Evolutionary conservation across 2,888 invertebrate genomes (phyloP).

Genomic region (Cheilosia scutellata): DNA sequence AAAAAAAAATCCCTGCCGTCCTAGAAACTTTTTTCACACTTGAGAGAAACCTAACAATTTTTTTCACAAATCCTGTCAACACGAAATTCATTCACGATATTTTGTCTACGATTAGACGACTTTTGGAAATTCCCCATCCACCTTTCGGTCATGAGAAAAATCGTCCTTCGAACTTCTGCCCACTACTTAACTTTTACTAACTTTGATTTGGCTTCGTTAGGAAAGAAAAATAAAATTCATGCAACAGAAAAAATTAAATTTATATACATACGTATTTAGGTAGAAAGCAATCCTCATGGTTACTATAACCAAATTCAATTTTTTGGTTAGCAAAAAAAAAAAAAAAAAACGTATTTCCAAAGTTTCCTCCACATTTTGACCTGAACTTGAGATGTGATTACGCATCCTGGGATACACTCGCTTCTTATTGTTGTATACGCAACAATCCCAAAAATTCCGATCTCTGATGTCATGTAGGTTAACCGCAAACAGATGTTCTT

Average conservation of each 20-base stretch:
- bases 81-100: slow-evolving; percentile 6
- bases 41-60: neutral
- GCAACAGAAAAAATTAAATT: neutral
- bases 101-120: neutral
- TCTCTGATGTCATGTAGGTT: slow-evolving; percentile 11
- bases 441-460: slow-evolving; percentile 43
- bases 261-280: neutral
- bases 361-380: slow-evolving; percentile 51
- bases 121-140: neutral
- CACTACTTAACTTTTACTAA: neutral
- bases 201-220: slow-evolving; percentile 18
- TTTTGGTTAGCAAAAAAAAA: neutral
- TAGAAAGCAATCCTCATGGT: neutral
- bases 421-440: slow-evolving; percentile 21
- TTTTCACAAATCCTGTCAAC: slow-evolving; percentile 2
- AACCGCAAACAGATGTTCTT: slow-evolving; percentile 23
- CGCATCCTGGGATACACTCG: slow-evolving; percentile 3
- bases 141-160: neutral
- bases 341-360: slow-evolving; percentile 23
- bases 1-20: neutral
- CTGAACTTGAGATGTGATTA: slow-evolving; percentile 63
- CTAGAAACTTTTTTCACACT: neutral
- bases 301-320: neutral
- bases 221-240: slow-evolving; percentile 4
- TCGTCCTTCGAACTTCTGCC: neutral